Percentiles rank a stretch among this genome's conserved stretches.
These are phyloP conservation scores for Rhabdophis nuchalis DNA, from an alignment of 2,797 vertebrate genomes.

Conservation along the genomic window DNA sequence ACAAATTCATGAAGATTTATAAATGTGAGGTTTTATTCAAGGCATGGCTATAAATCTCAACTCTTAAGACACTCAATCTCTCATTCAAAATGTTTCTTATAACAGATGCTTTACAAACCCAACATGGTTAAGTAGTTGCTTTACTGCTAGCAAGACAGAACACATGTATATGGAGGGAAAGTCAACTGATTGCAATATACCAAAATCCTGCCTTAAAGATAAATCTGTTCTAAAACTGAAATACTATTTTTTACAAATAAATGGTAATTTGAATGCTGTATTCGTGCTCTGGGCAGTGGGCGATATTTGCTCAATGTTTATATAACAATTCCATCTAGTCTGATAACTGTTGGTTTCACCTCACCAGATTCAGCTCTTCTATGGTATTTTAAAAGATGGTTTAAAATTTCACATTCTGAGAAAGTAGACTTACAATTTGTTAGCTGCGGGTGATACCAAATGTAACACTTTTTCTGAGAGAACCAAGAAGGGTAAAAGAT, in stretches of 20 bases:
- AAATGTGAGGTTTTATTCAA: neutral
- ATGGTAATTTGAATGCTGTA: neutral
- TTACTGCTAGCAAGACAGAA: neutral
- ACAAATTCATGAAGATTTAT: neutral
- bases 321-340: neutral
- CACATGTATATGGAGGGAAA: neutral
- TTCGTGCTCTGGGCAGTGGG: neutral
- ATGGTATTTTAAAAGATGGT: neutral
- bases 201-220: neutral
- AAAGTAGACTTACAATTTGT: neutral
- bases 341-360: neutral
- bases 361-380: neutral
- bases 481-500: neutral
- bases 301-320: neutral
- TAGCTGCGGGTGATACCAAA: neutral
- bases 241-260: neutral
- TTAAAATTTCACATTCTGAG: neutral
- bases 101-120: neutral
- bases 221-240: neutral
- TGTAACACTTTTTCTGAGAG: neutral
- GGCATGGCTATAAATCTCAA: neutral
- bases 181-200: neutral
- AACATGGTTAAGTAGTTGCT: neutral
- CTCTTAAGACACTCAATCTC: neutral
- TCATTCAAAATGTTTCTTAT: neutral